A percentile compares a stretch with the other conserved stretches of the same genome.
These are phyloP conservation scores for Hoplias malabaricus DNA, from an alignment of 2,113 vertebrate species.

Conservation along the genomic window DNA sequence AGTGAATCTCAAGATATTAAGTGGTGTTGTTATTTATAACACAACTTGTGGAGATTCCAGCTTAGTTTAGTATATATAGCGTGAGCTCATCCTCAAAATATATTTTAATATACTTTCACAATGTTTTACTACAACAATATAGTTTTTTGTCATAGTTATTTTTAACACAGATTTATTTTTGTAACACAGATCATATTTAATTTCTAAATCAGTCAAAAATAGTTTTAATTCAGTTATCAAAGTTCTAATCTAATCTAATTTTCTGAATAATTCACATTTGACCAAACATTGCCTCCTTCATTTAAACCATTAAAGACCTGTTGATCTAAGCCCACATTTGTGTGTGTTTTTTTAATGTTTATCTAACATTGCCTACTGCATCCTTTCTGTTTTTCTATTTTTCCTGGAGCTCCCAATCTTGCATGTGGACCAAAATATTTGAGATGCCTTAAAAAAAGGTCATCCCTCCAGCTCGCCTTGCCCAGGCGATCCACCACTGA, in stretches of 20 bases:
- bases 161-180: too few relatives aligned
- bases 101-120: too few relatives aligned
- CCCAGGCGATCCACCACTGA: conserved; percentile 39
- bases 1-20: too few relatives aligned
- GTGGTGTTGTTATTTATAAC: too few relatives aligned
- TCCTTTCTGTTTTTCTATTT: background rate
- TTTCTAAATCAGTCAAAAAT: too few relatives aligned
- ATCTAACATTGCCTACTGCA: background rate
- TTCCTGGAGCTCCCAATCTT: background rate
- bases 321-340: background rate
- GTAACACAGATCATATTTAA: too few relatives aligned
- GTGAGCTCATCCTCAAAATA: too few relatives aligned
- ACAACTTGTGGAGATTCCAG: too few relatives aligned
- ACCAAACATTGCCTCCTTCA: background rate
- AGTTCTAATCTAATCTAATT: background rate
- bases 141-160: too few relatives aligned
- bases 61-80: too few relatives aligned
- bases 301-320: background rate
- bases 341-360: background rate
- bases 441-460: conserved; percentile 44
- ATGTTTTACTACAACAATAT: too few relatives aligned
- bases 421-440: conserved; percentile 30
- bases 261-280: background rate
- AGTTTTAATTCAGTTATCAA: too few relatives aligned
- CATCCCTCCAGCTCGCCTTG: conserved; percentile 27